A percentile compares a stretch with the other conserved stretches of the same genome.
Evolutionary conservation across 2,888 invertebrate species (phyloP).

Genomic region (Psylliodes chrysocephalus): DNA sequence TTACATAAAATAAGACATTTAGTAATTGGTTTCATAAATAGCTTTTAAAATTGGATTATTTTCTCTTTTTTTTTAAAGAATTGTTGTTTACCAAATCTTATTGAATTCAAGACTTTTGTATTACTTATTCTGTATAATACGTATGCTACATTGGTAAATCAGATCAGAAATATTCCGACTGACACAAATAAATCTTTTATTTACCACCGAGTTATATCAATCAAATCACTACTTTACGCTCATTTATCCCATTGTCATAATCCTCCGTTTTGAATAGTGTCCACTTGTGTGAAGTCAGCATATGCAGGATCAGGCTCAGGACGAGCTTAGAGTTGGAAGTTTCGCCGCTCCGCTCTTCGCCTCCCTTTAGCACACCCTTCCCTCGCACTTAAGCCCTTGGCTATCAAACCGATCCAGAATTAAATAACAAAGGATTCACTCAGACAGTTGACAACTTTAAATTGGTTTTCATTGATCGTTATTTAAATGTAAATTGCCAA

Average conservation of each 20-base stretch:
- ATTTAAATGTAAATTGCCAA: conserved; percentile 65
- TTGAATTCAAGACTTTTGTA: too few relatives aligned
- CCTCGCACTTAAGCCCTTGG: conserved; percentile 50
- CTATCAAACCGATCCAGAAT: conserved; percentile 62
- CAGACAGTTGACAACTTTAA: conserved; percentile 66
- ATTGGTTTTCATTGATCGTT: conserved; percentile 64
- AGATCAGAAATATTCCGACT: too few relatives aligned
- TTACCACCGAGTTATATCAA: conserved; percentile 20
- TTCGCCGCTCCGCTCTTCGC: not conserved
- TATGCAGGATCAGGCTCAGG: conserved; percentile 47
- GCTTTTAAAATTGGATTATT: too few relatives aligned
- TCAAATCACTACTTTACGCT: conserved; percentile 20
- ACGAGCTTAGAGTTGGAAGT: conserved; percentile 39
- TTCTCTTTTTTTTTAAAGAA: too few relatives aligned
- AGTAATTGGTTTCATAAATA: too few relatives aligned
- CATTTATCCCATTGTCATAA: conserved; percentile 33
- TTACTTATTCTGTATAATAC: too few relatives aligned
- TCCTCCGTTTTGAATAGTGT: conserved; percentile 40
- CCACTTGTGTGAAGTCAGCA: conserved; percentile 59
- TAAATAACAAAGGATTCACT: conserved; percentile 64
- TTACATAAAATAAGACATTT: too few relatives aligned
- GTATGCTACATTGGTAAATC: too few relatives aligned
- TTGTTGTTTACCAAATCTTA: too few relatives aligned
- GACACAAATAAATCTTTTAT: not conserved
- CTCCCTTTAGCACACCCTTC: conserved; percentile 27